phyloP scores from a whole-genome alignment of 1,140 invertebrate genomes.

The Caenorhabditis briggsae region DNA sequence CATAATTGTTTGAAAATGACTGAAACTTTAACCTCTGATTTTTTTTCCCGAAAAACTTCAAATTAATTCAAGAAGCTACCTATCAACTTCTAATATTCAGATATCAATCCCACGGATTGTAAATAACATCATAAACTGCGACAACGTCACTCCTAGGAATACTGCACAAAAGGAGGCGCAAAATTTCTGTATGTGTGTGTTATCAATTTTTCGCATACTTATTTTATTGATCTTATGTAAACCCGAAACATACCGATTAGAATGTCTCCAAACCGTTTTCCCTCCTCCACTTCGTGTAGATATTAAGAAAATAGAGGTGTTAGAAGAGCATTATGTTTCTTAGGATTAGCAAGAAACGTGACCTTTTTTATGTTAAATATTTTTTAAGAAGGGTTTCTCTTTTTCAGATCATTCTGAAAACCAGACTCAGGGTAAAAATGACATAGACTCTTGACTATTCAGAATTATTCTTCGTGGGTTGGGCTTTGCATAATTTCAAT shows the following conservation, averaged over 20 bases:
- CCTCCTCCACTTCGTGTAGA: neutral
- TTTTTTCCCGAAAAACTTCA: too few relatives aligned
- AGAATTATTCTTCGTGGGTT: neutral
- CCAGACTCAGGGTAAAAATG: neutral
- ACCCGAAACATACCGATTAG: slow-evolving; percentile 36
- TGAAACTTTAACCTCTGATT: too few relatives aligned
- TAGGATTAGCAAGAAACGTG: slow-evolving; percentile 27
- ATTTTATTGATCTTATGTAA: slow-evolving; percentile 52
- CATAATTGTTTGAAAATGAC: neutral
- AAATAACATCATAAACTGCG: slow-evolving; percentile 27
- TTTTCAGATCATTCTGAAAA: neutral
- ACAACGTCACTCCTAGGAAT: slow-evolving; percentile 20
- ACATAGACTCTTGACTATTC: neutral
- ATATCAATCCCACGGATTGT: slow-evolving; percentile 17
- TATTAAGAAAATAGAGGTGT: slow-evolving; percentile 11
- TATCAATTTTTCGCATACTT: slow-evolving; percentile 52
- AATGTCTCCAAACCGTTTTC: slow-evolving; percentile 18
- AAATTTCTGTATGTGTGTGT: neutral
- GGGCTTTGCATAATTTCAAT: neutral
- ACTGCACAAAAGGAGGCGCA: slow-evolving; percentile 42
- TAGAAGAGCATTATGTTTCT: slow-evolving; percentile 27
- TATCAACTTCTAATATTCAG: neutral
- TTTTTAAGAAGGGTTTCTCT: slow-evolving; percentile 7
- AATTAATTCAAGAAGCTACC: too few relatives aligned
- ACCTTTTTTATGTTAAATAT: neutral